Base-by-base conservation (phyloP, 2,888 invertebrate genomes). In the Nemotelus nigrinus region DNA sequence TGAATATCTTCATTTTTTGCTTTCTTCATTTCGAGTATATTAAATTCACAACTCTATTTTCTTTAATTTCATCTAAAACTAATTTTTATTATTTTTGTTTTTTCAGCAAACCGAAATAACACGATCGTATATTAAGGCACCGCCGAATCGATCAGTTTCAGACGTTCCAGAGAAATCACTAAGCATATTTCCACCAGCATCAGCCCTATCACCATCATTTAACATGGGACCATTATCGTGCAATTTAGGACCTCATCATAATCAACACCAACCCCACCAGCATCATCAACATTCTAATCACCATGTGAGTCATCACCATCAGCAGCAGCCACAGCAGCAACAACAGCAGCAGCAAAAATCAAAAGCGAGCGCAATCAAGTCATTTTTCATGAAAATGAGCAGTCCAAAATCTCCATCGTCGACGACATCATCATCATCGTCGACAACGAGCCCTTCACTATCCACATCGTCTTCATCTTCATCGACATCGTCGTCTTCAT, bases 91-190 rank as follows among this genome's bases (percentile, higher is more conserved):
- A 25, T 25, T 25, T 25, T 0, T 25, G 25, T 25, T 25, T 25
- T n/a, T 88, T 48, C 88, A 91, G 91, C 91, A 91, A 89, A 90
- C 91, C 87, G 91, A 91, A 88, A 90, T 91, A 88, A 91, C 90
- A 85, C 89, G 91, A 85, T 90, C 90, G 86, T 90, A 90, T 83
- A 90, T 91, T 81, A 90, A 90, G 87, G 90, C 91, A 83, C 91
- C 91, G 83, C 91, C 91, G 84, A 91, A 91, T 88, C 91, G 91
- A 87, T 90, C 91, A 86, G 90, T 91, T 86, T 90, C 90, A 88
- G 91, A 91, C 89, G 90, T 91, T 86, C 91, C 91, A 83, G 90
- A 90, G 81, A 85, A 85, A 81, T 83, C 84, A 79, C 82, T 82
- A 78, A 83, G 83, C 80, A 81, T 82, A 78, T 83, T 82, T 82